A percentile compares a stretch with the other conserved stretches of the same genome.
phyloP scores from a whole-genome alignment of 2,113 vertebrate genomes.

The Chelonoidis abingdonii region DNA sequence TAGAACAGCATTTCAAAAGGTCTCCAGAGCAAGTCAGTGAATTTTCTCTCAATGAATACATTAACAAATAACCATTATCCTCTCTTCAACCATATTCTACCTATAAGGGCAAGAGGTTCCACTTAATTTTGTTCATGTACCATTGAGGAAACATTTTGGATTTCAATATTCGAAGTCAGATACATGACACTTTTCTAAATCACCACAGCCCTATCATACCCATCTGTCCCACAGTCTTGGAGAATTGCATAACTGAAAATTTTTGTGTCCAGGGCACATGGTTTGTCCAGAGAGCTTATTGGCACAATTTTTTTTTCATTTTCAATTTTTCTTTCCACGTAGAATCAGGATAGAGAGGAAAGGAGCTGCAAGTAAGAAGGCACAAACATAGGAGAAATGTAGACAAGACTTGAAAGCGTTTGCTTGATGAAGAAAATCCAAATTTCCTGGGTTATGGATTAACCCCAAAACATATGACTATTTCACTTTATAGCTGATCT shows the following conservation, averaged over 20 bases:
- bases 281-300: not conserved
- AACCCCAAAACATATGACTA: not conserved
- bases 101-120: too few species aligned
- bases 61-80: too few species aligned
- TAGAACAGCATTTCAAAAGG: not conserved
- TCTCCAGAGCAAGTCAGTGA: not conserved
- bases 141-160: too few species aligned
- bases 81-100: too few species aligned
- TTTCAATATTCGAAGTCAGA: not conserved
- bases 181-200: not conserved
- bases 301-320: not conserved
- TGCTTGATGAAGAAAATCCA: not conserved
- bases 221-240: not conserved
- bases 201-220: not conserved
- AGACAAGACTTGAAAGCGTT: not conserved
- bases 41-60: too few species aligned
- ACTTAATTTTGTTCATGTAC: too few species aligned
- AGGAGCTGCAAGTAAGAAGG: not conserved
- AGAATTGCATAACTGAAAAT: not conserved
- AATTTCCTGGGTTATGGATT: too few species aligned
- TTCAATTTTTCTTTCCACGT: not conserved
- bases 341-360: not conserved
- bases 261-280: not conserved
- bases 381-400: not conserved
- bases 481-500: not conserved